phyloP scores from a whole-genome alignment of 2,888 invertebrate genomes.

The Noctua janthe region DNA sequence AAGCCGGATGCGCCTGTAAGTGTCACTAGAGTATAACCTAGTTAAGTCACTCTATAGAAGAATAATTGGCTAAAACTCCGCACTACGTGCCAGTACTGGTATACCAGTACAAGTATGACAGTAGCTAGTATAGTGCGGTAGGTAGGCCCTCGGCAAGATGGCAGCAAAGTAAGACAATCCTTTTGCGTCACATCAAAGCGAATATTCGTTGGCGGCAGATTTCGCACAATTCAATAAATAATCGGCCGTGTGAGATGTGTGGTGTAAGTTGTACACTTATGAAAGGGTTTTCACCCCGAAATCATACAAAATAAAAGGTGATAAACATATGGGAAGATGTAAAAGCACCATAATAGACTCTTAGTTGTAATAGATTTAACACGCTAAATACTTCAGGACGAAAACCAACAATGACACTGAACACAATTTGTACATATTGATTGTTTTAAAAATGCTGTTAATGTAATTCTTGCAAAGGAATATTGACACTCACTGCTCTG shows the following conservation, averaged over 20 bases:
- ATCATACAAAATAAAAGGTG: neutral
- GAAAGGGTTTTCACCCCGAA: neutral
- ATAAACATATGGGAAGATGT: too few relatives aligned
- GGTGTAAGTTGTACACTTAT: slow-evolving; percentile 47
- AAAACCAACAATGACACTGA: neutral
- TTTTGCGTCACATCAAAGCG: slow-evolving; percentile 73
- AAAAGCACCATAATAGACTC: neutral
- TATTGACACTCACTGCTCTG: neutral
- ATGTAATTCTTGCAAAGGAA: neutral
- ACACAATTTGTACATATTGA: neutral
- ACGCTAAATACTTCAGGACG: neutral
- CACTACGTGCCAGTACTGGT: slow-evolving; percentile 8
- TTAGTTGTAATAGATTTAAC: neutral
- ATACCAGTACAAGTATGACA: neutral
- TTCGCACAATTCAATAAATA: slow-evolving; percentile 80
- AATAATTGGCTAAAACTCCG: slow-evolving; percentile 44
- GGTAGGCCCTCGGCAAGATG: slow-evolving; percentile 11
- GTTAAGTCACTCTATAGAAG: slow-evolving; percentile 39
- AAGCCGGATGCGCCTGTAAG: slow-evolving; percentile 15
- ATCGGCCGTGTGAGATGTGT: slow-evolving; percentile 67
- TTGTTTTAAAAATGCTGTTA: neutral
- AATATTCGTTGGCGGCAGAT: slow-evolving; percentile 72
- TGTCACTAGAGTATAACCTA: slow-evolving; percentile 12
- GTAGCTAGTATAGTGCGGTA: slow-evolving; percentile 7
- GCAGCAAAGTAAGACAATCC: slow-evolving; percentile 73